phyloP scores from a whole-genome alignment of 2,113 vertebrate species.

The Paedocypris sp. region DNA sequence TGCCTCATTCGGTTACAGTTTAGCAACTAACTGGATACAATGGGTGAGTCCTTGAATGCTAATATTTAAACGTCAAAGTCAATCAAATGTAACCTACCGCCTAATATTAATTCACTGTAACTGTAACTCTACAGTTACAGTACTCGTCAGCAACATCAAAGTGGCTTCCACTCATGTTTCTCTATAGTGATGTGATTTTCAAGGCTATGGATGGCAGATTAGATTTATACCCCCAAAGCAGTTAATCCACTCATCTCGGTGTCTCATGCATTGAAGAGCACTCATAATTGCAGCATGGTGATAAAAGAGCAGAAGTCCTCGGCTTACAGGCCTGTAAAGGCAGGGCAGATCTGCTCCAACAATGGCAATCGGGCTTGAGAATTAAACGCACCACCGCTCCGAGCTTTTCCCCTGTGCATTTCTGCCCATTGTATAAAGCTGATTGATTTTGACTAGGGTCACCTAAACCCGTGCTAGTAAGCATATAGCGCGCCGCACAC shows the following conservation, averaged over 20 bases:
- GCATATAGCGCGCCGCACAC: conserved; percentile 41
- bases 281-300: conserved; percentile 50
- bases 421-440: conserved; percentile 52
- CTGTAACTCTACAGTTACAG: background rate
- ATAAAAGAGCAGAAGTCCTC: conserved; percentile 41
- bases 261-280: conserved; percentile 53
- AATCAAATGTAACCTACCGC: no score
- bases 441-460: conserved; percentile 62
- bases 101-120: no score
- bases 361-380: conserved; percentile 44
- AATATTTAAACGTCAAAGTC: no score
- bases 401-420: conserved; percentile 41
- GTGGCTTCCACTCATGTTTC: conserved; percentile 41
- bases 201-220: conserved; percentile 56
- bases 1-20: no score
- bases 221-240: conserved; percentile 52
- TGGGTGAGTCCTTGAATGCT: no score
- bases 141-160: conserved; percentile 32
- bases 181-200: conserved; percentile 53
- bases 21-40: no score
- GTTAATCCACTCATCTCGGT: conserved; percentile 64
- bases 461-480: conserved; percentile 48
- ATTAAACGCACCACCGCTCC: conserved; percentile 51
- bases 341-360: conserved; percentile 37
- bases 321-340: conserved; percentile 40